Conservation (phyloP, 30 jellyfish, hydroid and myxozoan species). For the Phacellophora camtschatica region DNA sequence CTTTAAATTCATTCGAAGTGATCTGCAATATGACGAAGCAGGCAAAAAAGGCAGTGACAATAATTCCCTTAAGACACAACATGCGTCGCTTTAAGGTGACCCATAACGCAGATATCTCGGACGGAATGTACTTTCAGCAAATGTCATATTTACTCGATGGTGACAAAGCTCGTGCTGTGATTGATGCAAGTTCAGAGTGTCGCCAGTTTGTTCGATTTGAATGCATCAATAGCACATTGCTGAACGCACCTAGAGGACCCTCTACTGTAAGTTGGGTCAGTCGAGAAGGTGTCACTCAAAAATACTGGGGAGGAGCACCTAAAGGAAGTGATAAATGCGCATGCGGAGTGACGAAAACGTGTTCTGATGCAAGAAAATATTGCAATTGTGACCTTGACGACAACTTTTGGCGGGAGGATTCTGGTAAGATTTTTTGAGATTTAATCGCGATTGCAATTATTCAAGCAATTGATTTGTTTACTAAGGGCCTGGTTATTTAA, state of each 20-base stretch:
- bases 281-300: slow-evolving; percentile 72
- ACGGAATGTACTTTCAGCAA: slow-evolving; percentile 56
- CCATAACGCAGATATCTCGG: slow-evolving; percentile 1
- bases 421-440: slow-evolving; percentile 79
- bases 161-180: slow-evolving; percentile 47
- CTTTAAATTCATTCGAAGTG: slow-evolving; percentile 70
- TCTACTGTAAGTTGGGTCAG: slow-evolving; percentile 87
- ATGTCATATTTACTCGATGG: slow-evolving; percentile 45
- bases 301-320: slow-evolving; percentile 99
- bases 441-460: too few species aligned
- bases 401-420: slow-evolving; percentile 84
- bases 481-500: too few species aligned
- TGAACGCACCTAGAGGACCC: slow-evolving; percentile 98
- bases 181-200: slow-evolving; percentile 65
- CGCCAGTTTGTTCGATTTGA: slow-evolving; percentile 71
- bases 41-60: slow-evolving; percentile 55
- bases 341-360: slow-evolving; percentile 79
- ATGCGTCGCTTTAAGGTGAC: slow-evolving; percentile 46
- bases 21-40: slow-evolving; percentile 82
- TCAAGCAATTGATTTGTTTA: too few species aligned
- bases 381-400: slow-evolving; percentile 96
- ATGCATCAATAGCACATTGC: slow-evolving; percentile 76
- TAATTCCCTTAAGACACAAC: slow-evolving; percentile 22
- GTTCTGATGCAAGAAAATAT: slow-evolving; percentile 71
- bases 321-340: slow-evolving; percentile 93